Percentiles rank a stretch among this genome's conserved stretches.
Conservation (phyloP, 2,888 invertebrate genomes). For the Temnothorax unifasciatus region DNA sequence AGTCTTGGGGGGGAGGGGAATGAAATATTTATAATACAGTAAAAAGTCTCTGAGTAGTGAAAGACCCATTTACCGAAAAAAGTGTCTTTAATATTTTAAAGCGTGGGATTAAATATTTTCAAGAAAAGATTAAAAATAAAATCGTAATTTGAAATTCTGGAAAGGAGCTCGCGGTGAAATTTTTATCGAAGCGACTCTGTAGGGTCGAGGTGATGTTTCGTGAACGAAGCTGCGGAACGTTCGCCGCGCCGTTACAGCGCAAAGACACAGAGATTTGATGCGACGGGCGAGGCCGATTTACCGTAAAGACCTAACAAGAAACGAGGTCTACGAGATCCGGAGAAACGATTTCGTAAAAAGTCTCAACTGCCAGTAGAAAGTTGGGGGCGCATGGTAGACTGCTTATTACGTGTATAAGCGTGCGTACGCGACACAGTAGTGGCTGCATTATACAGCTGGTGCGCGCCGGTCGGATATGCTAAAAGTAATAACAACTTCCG, state of each 20-base stretch:
- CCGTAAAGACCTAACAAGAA: constrained; percentile 9
- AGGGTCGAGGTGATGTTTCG: background rate
- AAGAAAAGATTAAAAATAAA: background rate
- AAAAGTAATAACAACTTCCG: constrained; percentile 50
- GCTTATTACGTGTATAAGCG: constrained; percentile 45
- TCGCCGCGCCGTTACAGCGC: background rate
- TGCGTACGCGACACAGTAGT: constrained; percentile 17
- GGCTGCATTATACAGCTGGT: constrained; percentile 39
- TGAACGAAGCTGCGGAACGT: background rate
- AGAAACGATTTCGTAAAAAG: constrained; percentile 25
- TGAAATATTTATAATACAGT: constrained; percentile 10
- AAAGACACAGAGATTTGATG: background rate
- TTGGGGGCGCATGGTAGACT: constrained; percentile 21
- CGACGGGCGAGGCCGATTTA: background rate
- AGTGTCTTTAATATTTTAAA: constrained; percentile 1
- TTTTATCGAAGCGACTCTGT: background rate
- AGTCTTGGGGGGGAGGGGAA: background rate
- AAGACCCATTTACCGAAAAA: background rate
- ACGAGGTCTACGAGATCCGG: background rate
- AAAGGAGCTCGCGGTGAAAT: background rate
- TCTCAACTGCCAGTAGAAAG: constrained; percentile 19
- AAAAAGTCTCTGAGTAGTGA: constrained; percentile 4
- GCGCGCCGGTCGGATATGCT: constrained; percentile 27
- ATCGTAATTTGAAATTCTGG: constrained; percentile 1
- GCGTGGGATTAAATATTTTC: background rate